Conservation (phyloP, 2,797 vertebrate species). For the Typhlichthys eigenmanni region DNA sequence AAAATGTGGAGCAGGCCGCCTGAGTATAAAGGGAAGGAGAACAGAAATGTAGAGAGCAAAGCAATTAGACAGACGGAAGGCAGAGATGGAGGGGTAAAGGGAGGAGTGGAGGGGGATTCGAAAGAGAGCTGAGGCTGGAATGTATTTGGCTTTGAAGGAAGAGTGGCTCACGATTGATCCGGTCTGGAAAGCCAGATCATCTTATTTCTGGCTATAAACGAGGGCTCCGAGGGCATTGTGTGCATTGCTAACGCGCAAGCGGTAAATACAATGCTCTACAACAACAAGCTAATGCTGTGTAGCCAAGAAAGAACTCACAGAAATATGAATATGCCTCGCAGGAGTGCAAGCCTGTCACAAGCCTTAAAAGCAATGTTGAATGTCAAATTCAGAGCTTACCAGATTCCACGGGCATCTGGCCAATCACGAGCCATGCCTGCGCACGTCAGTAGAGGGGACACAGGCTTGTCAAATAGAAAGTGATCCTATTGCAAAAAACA, state of each 20-base stretch:
- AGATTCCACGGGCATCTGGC: constrained; percentile 95
- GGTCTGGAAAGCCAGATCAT: constrained; percentile 21
- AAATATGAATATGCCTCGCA: not conserved
- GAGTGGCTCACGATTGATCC: constrained; percentile 60
- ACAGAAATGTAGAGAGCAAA: not conserved
- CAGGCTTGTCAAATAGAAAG: constrained; percentile 96
- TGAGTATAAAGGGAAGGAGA: constrained; percentile 1
- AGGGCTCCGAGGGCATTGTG: constrained; percentile 34
- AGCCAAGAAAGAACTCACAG: not conserved
- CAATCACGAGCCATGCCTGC: constrained; percentile 98
- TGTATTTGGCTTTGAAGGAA: not conserved
- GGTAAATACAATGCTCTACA: not conserved
- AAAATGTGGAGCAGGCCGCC: not conserved
- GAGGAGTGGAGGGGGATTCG: constrained; percentile 25
- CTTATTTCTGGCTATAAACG: constrained; percentile 44
- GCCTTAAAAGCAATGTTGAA: not conserved
- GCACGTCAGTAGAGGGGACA: constrained; percentile 92
- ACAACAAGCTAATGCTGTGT: not conserved
- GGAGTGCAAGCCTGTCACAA: not conserved
- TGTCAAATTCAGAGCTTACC: constrained; percentile 72
- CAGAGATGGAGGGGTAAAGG: not conserved
- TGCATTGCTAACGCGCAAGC: constrained; percentile 29
- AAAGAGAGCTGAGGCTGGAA: not conserved
- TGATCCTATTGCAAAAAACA: constrained; percentile 82
- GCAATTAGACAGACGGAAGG: not conserved